These are phyloP conservation scores for Anthonomus grandis DNA, from an alignment of 1,140 invertebrate species.

Conservation along the genomic window DNA sequence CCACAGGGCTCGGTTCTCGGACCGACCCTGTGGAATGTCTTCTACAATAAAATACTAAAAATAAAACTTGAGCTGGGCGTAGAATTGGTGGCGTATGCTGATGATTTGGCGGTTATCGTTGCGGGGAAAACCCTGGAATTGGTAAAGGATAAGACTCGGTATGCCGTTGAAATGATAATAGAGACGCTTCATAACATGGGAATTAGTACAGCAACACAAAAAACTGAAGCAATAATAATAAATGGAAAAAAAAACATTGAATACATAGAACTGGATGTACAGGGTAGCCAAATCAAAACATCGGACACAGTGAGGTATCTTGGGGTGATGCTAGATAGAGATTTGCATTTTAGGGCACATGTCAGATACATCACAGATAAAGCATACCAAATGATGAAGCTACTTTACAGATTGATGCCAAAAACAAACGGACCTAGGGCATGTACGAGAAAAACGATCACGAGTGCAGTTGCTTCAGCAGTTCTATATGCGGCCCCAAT, in stretches of 20 bases:
- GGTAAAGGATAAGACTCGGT: background rate
- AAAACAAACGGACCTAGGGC: constrained; percentile 8
- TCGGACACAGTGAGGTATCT: constrained; percentile 6
- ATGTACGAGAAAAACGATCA: constrained; percentile 4
- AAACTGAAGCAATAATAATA: constrained; percentile 8
- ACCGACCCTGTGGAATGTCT: constrained; percentile 41
- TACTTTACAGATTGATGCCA: constrained; percentile 16
- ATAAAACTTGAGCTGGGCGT: constrained; percentile 26
- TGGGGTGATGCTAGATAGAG: constrained; percentile 12
- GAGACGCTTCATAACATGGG: background rate
- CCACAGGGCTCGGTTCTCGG: constrained; percentile 43
- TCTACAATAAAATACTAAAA: constrained; percentile 37
- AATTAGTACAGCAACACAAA: constrained; percentile 4
- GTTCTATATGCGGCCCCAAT: constrained; percentile 24
- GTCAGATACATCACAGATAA: constrained; percentile 3
- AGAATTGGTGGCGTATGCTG: constrained; percentile 34
- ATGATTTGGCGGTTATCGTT: constrained; percentile 38
- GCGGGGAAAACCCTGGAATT: constrained; percentile 1
- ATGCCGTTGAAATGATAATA: background rate
- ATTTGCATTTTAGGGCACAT: constrained; percentile 5
- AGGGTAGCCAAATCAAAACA: background rate
- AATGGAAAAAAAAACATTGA: background rate
- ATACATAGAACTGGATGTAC: background rate
- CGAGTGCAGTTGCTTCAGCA: background rate
- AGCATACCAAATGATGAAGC: constrained; percentile 3